Evolutionary conservation across 1,140 invertebrate genomes (phyloP).

Genomic region (Lasioglossum albipes): DNA sequence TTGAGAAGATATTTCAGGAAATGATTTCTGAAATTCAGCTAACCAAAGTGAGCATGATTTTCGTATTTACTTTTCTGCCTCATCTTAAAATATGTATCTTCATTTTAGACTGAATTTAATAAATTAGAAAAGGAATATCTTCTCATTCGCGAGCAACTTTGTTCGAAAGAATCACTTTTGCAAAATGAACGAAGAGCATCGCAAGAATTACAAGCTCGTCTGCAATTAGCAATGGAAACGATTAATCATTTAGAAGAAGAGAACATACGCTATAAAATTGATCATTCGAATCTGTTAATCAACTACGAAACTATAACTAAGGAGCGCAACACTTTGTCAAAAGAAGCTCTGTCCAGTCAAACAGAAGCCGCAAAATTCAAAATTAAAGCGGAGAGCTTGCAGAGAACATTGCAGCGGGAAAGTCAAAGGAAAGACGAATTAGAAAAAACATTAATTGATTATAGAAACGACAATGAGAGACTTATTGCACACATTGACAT

Average conservation of each 20-base stretch:
- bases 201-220: conserved; percentile 61
- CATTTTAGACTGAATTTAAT: not conserved
- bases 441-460: conserved; percentile 52
- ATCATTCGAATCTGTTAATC: conserved; percentile 61
- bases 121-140: conserved; percentile 62
- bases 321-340: conserved; percentile 62
- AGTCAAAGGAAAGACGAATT: conserved; percentile 49
- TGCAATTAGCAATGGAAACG: conserved; percentile 57
- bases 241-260: conserved; percentile 67
- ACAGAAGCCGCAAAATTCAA: conserved; percentile 64
- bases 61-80: too few relatives aligned
- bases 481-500: conserved; percentile 28
- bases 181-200: conserved; percentile 67
- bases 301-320: conserved; percentile 63
- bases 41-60: conserved; percentile 49
- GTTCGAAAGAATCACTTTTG: conserved; percentile 55
- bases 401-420: conserved; percentile 47
- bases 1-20: conserved; percentile 63
- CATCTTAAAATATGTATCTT: not conserved
- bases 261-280: conserved; percentile 61
- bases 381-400: conserved; percentile 56
- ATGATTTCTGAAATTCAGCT: conserved; percentile 64
- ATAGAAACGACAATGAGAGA: conserved; percentile 53
- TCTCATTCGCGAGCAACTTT: conserved; percentile 58
- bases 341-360: conserved; percentile 61